These are phyloP conservation scores for Diplogasteroides magnus DNA, from an alignment of 1,140 invertebrate genomes.

Conservation along the genomic window DNA sequence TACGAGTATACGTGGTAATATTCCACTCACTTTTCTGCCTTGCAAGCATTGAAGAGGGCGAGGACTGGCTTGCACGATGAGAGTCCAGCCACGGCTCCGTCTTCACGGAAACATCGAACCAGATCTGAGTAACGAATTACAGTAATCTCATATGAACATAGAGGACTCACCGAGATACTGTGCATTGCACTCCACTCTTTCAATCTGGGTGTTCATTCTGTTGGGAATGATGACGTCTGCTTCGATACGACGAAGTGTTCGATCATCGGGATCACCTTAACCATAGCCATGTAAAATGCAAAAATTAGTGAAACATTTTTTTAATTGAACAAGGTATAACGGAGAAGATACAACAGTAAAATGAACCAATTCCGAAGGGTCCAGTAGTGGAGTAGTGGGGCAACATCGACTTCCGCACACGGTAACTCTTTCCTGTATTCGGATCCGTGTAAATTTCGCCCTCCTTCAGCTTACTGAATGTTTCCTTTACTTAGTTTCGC, in stretches of 20 bases:
- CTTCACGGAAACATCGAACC: slow-evolving; percentile 35
- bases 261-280: slow-evolving; percentile 49
- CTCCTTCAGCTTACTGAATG: slow-evolving; percentile 33
- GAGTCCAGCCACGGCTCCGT: slow-evolving; percentile 38
- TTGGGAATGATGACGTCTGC: slow-evolving; percentile 50
- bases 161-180: slow-evolving; percentile 33
- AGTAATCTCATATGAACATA: slow-evolving; percentile 13
- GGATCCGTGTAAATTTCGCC: slow-evolving; percentile 41
- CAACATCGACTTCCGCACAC: slow-evolving; percentile 44
- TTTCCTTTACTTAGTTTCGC: neutral
- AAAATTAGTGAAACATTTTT: neutral
- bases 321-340: no score
- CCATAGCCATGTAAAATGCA: no score
- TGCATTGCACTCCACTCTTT: slow-evolving; percentile 32
- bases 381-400: slow-evolving; percentile 35
- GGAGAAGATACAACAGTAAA: neutral
- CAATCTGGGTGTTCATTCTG: slow-evolving; percentile 43
- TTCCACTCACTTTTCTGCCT: slow-evolving; percentile 37
- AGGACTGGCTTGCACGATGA: slow-evolving; percentile 33
- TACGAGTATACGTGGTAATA: no score
- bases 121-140: slow-evolving; percentile 17
- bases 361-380: slow-evolving; percentile 38
- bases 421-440: slow-evolving; percentile 45
- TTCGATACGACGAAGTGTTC: slow-evolving; percentile 41
- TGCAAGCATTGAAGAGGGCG: slow-evolving; percentile 43